A percentile compares a stretch with the other conserved stretches of the same genome.
Evolutionary conservation across 2,888 invertebrate genomes (phyloP).

Genomic region (Drosophila limbata): DNA sequence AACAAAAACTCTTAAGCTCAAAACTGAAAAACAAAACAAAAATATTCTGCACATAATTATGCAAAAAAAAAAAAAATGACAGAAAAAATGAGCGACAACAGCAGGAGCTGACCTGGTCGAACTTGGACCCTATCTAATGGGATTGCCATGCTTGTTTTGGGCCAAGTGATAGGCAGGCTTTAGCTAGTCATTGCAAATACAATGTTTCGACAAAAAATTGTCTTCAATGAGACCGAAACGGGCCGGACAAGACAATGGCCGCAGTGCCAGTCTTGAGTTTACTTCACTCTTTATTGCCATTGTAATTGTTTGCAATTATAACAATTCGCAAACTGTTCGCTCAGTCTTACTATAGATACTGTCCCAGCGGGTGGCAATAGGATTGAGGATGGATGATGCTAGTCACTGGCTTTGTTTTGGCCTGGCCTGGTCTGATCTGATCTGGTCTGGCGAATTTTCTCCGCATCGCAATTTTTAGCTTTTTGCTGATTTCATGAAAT

Average conservation of each 20-base stretch:
- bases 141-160: constrained; percentile 53
- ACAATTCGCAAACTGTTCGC: constrained; percentile 62
- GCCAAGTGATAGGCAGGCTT: constrained; percentile 54
- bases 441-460: constrained; percentile 58
- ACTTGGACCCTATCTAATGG: constrained; percentile 71
- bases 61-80: constrained; percentile 42
- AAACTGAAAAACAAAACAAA: constrained; percentile 42
- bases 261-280: constrained; percentile 24
- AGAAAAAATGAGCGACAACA: constrained; percentile 30
- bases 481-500: constrained; percentile 57
- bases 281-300: constrained; percentile 59
- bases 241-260: constrained; percentile 64
- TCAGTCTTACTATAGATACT: constrained; percentile 26
- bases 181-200: constrained; percentile 48
- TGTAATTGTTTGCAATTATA: constrained; percentile 80
- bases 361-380: constrained; percentile 69
- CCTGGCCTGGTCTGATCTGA: constrained; percentile 17
- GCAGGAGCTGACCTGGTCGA: constrained; percentile 62
- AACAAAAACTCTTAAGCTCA: constrained; percentile 19
- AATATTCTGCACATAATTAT: constrained; percentile 71
- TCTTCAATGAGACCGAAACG: constrained; percentile 47
- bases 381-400: constrained; percentile 42
- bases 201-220: constrained; percentile 48
- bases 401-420: constrained; percentile 11
- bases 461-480: constrained; percentile 53